Percentiles rank a stretch among this genome's conserved stretches.
Conservation (phyloP, 2,797 vertebrate genomes). For the Melopsittacus undulatus region DNA sequence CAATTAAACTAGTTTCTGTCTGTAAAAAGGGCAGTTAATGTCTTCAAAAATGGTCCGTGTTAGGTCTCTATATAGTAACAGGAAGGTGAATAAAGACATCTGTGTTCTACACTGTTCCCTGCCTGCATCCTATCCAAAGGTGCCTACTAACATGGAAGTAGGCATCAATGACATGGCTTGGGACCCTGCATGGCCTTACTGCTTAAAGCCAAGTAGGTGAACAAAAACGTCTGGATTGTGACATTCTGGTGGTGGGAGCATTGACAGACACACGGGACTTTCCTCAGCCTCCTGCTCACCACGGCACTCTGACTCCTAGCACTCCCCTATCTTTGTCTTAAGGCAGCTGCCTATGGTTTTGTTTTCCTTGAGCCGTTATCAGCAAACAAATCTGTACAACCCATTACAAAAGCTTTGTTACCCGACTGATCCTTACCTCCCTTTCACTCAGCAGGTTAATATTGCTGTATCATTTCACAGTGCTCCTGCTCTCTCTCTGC, state of each 20-base stretch:
- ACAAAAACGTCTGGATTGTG: background rate
- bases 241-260: background rate
- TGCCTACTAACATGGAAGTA: background rate
- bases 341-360: no score
- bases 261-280: fast-evolving
- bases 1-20: background rate
- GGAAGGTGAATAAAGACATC: background rate
- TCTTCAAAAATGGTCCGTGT: background rate
- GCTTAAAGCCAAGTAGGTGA: background rate
- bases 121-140: background rate
- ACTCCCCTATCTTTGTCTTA: background rate
- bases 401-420: background rate
- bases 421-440: no score
- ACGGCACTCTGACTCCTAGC: background rate
- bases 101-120: fast-evolving
- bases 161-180: background rate
- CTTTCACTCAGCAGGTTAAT: background rate
- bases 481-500: background rate
- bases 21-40: background rate
- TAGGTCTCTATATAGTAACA: background rate
- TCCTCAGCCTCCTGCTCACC: background rate
- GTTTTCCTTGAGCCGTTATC: background rate
- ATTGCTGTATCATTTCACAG: background rate
- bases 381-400: background rate
- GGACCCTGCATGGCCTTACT: background rate